Conservation (phyloP, 2,888 invertebrate genomes). For the Tricholauxania praeusta region DNA sequence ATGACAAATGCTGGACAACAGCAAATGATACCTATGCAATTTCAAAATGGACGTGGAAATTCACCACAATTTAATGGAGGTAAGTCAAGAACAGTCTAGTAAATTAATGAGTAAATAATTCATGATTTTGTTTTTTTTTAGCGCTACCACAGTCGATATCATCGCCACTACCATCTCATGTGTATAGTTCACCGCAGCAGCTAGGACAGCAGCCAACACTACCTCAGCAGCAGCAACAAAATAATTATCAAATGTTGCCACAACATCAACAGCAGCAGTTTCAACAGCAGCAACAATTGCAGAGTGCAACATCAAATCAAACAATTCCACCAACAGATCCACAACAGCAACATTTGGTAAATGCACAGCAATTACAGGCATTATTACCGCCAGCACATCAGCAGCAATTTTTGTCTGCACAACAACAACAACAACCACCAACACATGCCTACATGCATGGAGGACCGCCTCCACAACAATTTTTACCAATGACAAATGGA, state of each 20-base stretch:
- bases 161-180: conserved; percentile 40
- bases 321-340: conserved; percentile 41
- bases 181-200: conserved; percentile 36
- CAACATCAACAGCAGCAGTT: conserved; percentile 47
- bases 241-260: conserved; percentile 41
- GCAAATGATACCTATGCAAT: conserved; percentile 58
- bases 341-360: conserved; percentile 44
- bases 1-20: conserved; percentile 23
- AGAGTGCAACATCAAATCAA: conserved; percentile 42
- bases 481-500: conserved; percentile 36
- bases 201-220: conserved; percentile 46
- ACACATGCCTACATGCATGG: conserved; percentile 9
- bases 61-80: conserved; percentile 54
- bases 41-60: conserved; percentile 61
- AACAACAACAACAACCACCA: conserved; percentile 42
- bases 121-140: neutral
- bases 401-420: conserved; percentile 48
- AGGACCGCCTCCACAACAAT: conserved; percentile 39
- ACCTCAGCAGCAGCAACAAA: conserved; percentile 44
- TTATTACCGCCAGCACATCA: conserved; percentile 33
- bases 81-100: neutral
- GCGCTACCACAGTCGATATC: conserved; percentile 13
- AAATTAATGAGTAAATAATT: neutral
- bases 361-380: conserved; percentile 46
- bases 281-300: conserved; percentile 47